A percentile compares a stretch with the other conserved stretches of the same genome.
phyloP scores from a whole-genome alignment of 2,888 invertebrate species.

The Drosophila peninsularis region DNA sequence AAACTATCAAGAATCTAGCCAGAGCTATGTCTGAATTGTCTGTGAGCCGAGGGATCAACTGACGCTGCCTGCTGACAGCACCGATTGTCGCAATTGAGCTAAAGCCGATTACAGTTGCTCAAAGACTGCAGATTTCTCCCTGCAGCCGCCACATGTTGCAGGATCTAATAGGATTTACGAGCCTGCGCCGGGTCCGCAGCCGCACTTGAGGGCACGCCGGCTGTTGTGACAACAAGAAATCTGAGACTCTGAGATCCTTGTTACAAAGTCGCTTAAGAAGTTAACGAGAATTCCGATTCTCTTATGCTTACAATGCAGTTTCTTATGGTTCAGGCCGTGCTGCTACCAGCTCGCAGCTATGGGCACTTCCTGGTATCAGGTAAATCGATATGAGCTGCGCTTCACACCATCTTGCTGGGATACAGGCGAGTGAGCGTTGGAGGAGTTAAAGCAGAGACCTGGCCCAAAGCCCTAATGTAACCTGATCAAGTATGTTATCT shows the following conservation, averaged over 20 bases:
- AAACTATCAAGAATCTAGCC: constrained; percentile 3
- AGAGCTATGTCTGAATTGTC: constrained; percentile 6
- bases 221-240: constrained; percentile 76
- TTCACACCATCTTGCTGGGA: constrained; percentile 9
- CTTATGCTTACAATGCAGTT: constrained; percentile 25
- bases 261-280: constrained; percentile 54
- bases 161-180: constrained; percentile 74
- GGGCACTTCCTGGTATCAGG: constrained; percentile 32
- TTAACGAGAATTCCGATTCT: constrained; percentile 48
- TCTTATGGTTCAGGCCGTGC: constrained; percentile 7
- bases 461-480: too few species aligned
- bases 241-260: constrained; percentile 40
- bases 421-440: too few species aligned
- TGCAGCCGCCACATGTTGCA: constrained; percentile 65
- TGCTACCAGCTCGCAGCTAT: constrained; percentile 39
- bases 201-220: constrained; percentile 46
- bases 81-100: constrained; percentile 55
- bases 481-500: fast-evolving
- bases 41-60: not conserved
- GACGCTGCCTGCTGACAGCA: constrained; percentile 60
- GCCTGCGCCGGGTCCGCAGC: constrained; percentile 40
- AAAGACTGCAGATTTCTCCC: constrained; percentile 21
- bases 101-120: constrained; percentile 60
- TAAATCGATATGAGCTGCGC: constrained; percentile 27
- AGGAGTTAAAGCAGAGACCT: too few species aligned